These are phyloP conservation scores for Diarsia rubi DNA, from an alignment of 2,888 invertebrate genomes.

Conservation along the genomic window DNA sequence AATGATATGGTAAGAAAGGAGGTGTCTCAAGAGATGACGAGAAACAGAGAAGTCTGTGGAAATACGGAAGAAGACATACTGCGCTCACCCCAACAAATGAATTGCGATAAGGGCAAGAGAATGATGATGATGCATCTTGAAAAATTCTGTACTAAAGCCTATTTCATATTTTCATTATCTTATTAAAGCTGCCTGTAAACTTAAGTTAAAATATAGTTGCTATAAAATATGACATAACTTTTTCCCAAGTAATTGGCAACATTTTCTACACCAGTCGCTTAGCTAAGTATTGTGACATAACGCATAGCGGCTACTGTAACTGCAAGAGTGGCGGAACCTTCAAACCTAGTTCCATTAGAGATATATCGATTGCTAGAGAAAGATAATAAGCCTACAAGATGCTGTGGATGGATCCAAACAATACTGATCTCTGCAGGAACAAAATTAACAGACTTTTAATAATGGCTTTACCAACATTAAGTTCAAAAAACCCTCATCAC, in stretches of 20 bases:
- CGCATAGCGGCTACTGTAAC: conserved; percentile 23
- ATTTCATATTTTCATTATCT: background rate
- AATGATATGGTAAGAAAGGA: no score
- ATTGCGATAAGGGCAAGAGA: no score
- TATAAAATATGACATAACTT: conserved; percentile 27
- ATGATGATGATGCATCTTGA: background rate
- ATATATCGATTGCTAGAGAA: background rate
- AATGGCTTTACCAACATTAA: background rate
- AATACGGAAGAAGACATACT: no score
- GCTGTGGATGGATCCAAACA: background rate
- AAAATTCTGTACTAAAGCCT: background rate
- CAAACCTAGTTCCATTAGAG: conserved; percentile 18
- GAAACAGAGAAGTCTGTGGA: no score
- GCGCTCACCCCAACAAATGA: no score
- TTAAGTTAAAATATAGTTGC: background rate
- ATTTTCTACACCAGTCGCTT: conserved; percentile 14
- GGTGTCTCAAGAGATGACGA: no score
- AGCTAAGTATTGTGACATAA: conserved; percentile 29
- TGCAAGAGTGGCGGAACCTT: conserved; percentile 13
- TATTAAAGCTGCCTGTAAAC: background rate
- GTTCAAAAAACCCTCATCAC: background rate
- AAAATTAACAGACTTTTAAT: background rate
- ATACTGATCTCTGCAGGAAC: background rate
- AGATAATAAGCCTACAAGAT: background rate
- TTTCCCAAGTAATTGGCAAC: conserved; percentile 19